These are phyloP conservation scores for Drosophila mayaguana DNA, from an alignment of 2,888 invertebrate genomes.

Conservation along the genomic window DNA sequence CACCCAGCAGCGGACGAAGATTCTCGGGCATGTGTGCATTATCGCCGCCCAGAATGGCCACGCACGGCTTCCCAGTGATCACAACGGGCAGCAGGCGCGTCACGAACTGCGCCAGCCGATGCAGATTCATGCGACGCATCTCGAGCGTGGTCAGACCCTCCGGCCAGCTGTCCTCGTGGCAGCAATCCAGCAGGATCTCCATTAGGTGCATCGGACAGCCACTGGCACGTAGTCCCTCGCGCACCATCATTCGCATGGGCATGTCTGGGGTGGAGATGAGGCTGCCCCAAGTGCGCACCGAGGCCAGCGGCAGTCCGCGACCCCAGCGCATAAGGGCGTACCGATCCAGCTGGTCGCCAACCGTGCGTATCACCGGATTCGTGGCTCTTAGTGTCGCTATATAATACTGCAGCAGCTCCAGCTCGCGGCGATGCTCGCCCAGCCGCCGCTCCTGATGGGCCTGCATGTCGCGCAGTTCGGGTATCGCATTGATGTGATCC, in stretches of 20 bases:
- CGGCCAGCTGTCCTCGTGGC: slow-evolving; percentile 65
- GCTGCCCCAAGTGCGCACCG: slow-evolving; percentile 61
- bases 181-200: slow-evolving; percentile 46
- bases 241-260: slow-evolving; percentile 50
- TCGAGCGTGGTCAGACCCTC: slow-evolving; percentile 53
- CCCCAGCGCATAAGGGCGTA: slow-evolving; percentile 64
- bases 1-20: slow-evolving; percentile 48
- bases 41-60: slow-evolving; percentile 51
- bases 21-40: slow-evolving; percentile 64
- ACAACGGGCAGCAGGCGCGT: slow-evolving; percentile 44
- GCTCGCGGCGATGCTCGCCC: slow-evolving; percentile 51
- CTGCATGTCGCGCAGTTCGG: slow-evolving; percentile 38
- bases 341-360: slow-evolving; percentile 64
- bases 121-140: slow-evolving; percentile 52
- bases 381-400: slow-evolving; percentile 56
- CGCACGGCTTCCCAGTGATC: slow-evolving; percentile 47
- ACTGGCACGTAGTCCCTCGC: slow-evolving; percentile 40
- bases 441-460: slow-evolving; percentile 43
- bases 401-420: slow-evolving; percentile 66
- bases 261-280: slow-evolving; percentile 65
- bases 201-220: slow-evolving; percentile 60
- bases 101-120: slow-evolving; percentile 45
- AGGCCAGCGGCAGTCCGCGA: slow-evolving; percentile 33
- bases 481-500: slow-evolving; percentile 25
- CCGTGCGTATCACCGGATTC: slow-evolving; percentile 58